Conservation (phyloP, 1,140 invertebrate species). For the Nomia melanderi region DNA sequence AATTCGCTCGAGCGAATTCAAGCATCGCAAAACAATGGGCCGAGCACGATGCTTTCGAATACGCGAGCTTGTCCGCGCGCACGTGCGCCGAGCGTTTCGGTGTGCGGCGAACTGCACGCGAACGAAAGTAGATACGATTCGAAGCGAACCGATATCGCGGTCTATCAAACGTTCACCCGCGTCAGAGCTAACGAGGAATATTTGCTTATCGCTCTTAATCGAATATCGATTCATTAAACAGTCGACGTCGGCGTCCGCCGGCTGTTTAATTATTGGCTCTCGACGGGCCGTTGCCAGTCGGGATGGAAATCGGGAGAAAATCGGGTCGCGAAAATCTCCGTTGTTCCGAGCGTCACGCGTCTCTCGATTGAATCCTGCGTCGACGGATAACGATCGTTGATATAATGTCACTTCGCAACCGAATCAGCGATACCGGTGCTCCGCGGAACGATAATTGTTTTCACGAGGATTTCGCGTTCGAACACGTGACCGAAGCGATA, state of each 20-base stretch:
- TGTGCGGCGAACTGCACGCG: too few relatives aligned
- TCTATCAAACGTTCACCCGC: slow-evolving; percentile 9
- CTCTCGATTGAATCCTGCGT: neutral
- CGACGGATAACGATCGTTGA: neutral
- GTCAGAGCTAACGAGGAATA: slow-evolving; percentile 2
- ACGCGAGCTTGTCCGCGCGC: neutral
- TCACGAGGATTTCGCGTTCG: too few relatives aligned
- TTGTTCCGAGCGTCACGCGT: neutral
- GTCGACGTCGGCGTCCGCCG: neutral
- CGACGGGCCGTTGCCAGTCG: neutral
- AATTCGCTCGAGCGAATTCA: too few relatives aligned
- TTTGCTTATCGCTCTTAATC: slow-evolving; percentile 38
- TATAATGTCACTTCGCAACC: neutral
- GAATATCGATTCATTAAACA: slow-evolving; percentile 40
- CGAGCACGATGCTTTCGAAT: too few relatives aligned
- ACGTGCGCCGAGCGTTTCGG: too few relatives aligned
- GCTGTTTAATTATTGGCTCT: slow-evolving; percentile 16
- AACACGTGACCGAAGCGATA: too few relatives aligned
- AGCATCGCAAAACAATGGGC: too few relatives aligned
- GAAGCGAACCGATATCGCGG: neutral
- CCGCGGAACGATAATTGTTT: too few relatives aligned
- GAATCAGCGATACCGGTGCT: neutral
- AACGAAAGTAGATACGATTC: neutral
- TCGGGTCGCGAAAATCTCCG: neutral
- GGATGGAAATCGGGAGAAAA: neutral